Evolutionary conservation across 2,888 invertebrate species (phyloP).

Genomic region (Pristionchus mayeri): DNA sequence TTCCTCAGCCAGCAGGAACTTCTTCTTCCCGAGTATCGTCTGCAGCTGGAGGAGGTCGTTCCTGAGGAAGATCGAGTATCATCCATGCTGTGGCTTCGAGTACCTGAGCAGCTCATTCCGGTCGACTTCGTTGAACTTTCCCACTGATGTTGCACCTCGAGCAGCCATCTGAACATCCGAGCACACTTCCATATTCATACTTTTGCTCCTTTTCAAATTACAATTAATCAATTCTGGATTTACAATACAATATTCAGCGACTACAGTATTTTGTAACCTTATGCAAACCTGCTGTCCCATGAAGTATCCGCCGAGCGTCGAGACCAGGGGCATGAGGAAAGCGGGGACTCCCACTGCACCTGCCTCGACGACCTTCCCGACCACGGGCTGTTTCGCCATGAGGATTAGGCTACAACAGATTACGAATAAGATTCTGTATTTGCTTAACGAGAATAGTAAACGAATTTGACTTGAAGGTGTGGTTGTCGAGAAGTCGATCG

Average conservation of each 20-base stretch:
- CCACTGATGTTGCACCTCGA: neutral
- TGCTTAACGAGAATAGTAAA: neutral
- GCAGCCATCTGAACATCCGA: neutral
- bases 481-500: conserved; percentile 35
- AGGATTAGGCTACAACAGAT: neutral
- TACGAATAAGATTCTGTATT: no score
- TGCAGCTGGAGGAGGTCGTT: conserved; percentile 27
- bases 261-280: no score
- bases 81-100: neutral
- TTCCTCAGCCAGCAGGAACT: conserved; percentile 20
- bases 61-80: neutral
- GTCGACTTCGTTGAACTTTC: conserved; percentile 1
- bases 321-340: neutral
- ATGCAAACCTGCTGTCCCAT: neutral
- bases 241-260: no score
- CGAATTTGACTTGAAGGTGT: neutral
- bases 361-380: neutral
- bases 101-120: neutral
- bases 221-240: no score
- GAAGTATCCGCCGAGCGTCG: neutral
- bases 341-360: neutral
- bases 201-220: no score
- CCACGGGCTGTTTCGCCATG: neutral
- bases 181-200: neutral
- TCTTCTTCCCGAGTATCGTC: conserved; percentile 10